Percentiles rank a stretch among this genome's conserved stretches.
Evolutionary conservation across 2,797 vertebrate species (phyloP).

Genomic region (Acanthiza pusilla): DNA sequence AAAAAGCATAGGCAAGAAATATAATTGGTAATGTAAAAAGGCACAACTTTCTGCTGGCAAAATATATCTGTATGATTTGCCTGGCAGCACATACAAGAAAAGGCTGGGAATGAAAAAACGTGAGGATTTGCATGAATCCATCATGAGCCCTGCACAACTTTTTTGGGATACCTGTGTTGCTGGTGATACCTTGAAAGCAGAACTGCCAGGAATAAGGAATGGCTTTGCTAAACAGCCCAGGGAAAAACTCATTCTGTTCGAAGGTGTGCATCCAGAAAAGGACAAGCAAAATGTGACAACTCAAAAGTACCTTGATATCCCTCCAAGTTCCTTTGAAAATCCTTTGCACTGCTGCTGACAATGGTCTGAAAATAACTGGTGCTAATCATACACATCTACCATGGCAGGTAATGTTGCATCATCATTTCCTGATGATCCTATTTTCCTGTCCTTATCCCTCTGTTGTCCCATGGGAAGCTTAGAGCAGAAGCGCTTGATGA

Average conservation of each 20-base stretch:
- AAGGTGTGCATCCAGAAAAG: not conserved
- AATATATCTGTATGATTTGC: not conserved
- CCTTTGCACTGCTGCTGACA: not conserved
- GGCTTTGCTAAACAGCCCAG: not conserved
- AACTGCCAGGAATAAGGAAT: not conserved
- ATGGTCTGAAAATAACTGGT: not conserved
- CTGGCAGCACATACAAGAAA: not conserved
- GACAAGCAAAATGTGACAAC: not conserved
- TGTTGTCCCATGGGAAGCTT: not conserved
- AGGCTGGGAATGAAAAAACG: fast-evolving
- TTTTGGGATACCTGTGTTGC: not conserved
- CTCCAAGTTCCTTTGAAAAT: not conserved
- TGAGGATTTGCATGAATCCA: not conserved
- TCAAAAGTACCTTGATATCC: not conserved
- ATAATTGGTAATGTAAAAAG: not conserved
- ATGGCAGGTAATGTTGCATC: not conserved
- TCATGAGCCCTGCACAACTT: not conserved
- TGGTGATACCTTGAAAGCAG: not conserved
- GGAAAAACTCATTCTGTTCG: not conserved
- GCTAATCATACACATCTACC: fast-evolving
- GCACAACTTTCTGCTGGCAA: not conserved
- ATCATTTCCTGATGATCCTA: not conserved
- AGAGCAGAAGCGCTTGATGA: not conserved
- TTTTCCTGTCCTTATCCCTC: not conserved
- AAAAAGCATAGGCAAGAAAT: not conserved